A percentile compares a stretch with the other conserved stretches of the same genome.
phyloP scores from a whole-genome alignment of 2,797 vertebrate genomes.

The Macroramphosus scolopax region DNA sequence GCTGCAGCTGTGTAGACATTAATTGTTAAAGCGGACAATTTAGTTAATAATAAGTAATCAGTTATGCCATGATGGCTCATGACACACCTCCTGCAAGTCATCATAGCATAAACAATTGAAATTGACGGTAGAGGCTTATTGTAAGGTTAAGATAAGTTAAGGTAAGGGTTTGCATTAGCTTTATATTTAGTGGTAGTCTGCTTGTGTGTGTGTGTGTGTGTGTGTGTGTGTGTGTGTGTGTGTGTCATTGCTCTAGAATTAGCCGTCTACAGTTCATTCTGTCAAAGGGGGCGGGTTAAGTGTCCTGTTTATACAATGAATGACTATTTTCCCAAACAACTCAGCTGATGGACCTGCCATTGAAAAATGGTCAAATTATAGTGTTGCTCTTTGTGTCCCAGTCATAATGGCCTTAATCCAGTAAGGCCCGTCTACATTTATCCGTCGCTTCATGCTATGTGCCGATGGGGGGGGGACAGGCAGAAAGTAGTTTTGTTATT shows the following conservation, averaged over 20 bases:
- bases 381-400: conserved; percentile 48
- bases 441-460: conserved; percentile 38
- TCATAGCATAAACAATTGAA: too few relatives aligned
- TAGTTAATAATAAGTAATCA: conserved; percentile 33
- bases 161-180: too few relatives aligned
- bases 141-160: too few relatives aligned
- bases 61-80: too few relatives aligned
- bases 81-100: too few relatives aligned
- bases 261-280: conserved; percentile 22
- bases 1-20: conserved; percentile 19
- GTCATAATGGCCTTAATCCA: conserved; percentile 61
- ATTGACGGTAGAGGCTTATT: too few relatives aligned
- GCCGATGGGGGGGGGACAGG: conserved; percentile 16
- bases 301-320: conserved; percentile 42
- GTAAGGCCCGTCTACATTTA: conserved; percentile 47
- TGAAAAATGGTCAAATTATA: conserved; percentile 66
- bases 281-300: conserved; percentile 2
- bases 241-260: conserved; percentile 38
- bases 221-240: conserved; percentile 6
- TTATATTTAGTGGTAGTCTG: too few relatives aligned
- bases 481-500: neutral
- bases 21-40: conserved; percentile 28
- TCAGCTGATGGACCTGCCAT: conserved; percentile 50
- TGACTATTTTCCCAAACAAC: conserved; percentile 62
- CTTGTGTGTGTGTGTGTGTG: too few relatives aligned